These are phyloP conservation scores for Crypturellus undulatus DNA, from an alignment of 2,113 vertebrate species.

Conservation along the genomic window DNA sequence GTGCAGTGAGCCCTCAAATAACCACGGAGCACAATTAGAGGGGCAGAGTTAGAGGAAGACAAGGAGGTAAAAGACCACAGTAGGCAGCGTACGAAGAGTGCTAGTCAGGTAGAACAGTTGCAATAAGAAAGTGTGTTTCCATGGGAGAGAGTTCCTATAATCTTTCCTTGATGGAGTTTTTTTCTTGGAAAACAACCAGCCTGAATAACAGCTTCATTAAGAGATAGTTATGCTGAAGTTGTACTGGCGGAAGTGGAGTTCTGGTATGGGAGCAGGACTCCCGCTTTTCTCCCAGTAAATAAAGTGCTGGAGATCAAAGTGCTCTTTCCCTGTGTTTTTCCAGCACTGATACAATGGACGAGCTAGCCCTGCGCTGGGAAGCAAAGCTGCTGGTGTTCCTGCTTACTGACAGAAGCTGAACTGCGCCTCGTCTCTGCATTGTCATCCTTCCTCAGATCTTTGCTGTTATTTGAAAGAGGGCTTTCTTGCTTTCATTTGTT, in stretches of 20 bases:
- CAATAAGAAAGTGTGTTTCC: not conserved
- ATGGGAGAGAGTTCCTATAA: not conserved
- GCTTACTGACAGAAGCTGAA: not conserved
- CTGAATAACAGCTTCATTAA: slow-evolving; percentile 3
- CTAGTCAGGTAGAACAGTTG: not conserved
- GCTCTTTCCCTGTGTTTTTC: not conserved
- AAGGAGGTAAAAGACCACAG: not conserved
- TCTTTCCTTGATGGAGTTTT: not conserved
- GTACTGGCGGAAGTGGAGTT: not conserved
- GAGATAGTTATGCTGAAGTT: not conserved
- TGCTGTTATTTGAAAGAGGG: not conserved
- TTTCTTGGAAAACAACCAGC: not conserved
- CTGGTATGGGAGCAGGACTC: not conserved
- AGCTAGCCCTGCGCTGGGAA: not conserved
- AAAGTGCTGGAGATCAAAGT: not conserved
- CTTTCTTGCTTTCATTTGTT: not conserved
- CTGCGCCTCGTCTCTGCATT: not conserved
- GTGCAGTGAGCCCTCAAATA: not conserved
- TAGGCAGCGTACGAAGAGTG: not conserved
- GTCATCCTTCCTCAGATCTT: not conserved
- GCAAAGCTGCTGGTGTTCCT: not conserved
- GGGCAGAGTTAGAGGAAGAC: not conserved
- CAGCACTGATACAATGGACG: not conserved
- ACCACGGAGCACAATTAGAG: not conserved
- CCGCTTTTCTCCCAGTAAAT: accelerated